Evolutionary conservation across 2,113 vertebrate species (phyloP).

Genomic region (Climacteris rufus): DNA sequence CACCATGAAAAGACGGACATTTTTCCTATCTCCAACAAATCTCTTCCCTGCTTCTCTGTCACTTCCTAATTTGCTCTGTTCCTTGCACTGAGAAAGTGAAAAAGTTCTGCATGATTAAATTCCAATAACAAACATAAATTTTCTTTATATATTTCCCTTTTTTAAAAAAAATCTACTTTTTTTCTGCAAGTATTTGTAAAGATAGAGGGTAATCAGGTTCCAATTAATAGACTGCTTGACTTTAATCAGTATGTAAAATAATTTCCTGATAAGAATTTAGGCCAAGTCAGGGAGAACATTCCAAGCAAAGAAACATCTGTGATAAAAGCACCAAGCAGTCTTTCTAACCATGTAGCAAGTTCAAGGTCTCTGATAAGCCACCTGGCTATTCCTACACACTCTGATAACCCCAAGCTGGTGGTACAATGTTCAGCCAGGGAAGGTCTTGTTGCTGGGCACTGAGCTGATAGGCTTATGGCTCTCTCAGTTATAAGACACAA

Average conservation of each 20-base stretch:
- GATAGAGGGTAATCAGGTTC: background rate
- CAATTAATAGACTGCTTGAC: background rate
- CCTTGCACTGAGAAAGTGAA: background rate
- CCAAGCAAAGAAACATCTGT: constrained; percentile 56
- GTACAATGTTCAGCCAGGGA: constrained; percentile 49
- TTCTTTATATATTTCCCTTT: background rate
- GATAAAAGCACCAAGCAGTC: constrained; percentile 39
- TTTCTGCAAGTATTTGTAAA: background rate
- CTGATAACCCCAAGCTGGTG: constrained; percentile 56
- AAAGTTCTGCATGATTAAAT: background rate
- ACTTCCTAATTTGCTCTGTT: background rate
- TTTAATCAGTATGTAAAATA: background rate
- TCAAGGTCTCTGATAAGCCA: constrained; percentile 65
- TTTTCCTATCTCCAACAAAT: background rate
- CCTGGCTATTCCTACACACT: constrained; percentile 44
- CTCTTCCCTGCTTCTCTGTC: background rate
- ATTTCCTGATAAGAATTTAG: constrained; percentile 24
- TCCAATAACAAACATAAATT: background rate
- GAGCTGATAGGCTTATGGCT: background rate
- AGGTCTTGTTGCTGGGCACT: constrained; percentile 43
- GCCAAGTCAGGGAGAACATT: constrained; percentile 11
- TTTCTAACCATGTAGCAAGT: constrained; percentile 46
- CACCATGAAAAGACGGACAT: background rate
- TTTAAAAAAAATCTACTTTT: too few relatives aligned
- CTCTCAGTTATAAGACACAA: background rate